Conservation (phyloP, 1,140 invertebrate genomes). For the Drosophila lacertosa region DNA sequence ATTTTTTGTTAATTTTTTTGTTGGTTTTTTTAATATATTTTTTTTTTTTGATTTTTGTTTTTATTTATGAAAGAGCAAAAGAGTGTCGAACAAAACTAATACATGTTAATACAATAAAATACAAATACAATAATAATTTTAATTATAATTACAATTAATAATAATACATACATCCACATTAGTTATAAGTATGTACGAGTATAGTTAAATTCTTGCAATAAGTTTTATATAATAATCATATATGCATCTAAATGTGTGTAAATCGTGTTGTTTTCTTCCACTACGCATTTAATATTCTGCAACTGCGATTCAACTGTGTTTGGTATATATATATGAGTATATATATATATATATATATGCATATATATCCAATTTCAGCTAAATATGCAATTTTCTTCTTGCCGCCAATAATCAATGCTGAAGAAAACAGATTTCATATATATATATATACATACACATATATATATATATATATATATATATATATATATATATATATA, state of each 20-base stretch:
- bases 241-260: conserved; percentile 53
- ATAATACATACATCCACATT: conserved; percentile 71
- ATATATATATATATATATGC: too few species aligned
- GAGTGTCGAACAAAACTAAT: conserved; percentile 83
- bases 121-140: conserved; percentile 81
- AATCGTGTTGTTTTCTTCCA: conserved; percentile 26
- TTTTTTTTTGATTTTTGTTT: conserved; percentile 33
- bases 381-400: conserved; percentile 12
- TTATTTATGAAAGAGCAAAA: conserved; percentile 83
- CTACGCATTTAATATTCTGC: conserved; percentile 5
- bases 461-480: conserved; percentile 12
- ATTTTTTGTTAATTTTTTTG: conserved; percentile 29
- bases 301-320: conserved; percentile 16
- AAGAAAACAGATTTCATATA: neutral
- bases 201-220: conserved; percentile 67
- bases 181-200: conserved; percentile 66
- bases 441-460: conserved; percentile 1
- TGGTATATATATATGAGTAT: conserved; percentile 1
- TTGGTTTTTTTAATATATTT: conserved; percentile 37
- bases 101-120: conserved; percentile 76
- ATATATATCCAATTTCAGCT: conserved; percentile 21
- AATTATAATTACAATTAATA: conserved; percentile 53
- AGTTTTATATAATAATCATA: conserved; percentile 44
- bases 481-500: neutral
- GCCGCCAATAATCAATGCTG: conserved; percentile 1